Conservation (phyloP, 2,113 vertebrate genomes). For the Protobothrops mucrosquamatus region DNA sequence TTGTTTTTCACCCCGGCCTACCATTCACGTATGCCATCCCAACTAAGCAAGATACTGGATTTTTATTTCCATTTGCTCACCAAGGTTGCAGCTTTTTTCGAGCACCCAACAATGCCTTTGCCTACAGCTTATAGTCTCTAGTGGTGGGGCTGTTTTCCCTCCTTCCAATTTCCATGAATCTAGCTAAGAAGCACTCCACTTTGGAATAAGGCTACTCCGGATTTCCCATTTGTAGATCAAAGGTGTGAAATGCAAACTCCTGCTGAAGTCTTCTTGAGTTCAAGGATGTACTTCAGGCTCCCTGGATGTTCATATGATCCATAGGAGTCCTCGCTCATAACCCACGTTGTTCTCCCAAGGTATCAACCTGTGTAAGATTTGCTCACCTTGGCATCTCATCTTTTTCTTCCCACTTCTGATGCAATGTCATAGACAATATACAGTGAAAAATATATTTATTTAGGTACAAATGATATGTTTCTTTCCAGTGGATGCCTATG, state of each 20-base stretch:
- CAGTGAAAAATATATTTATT: conserved; percentile 27
- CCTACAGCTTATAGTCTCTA: background rate
- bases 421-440: background rate
- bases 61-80: background rate
- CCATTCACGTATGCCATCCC: background rate
- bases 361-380: background rate
- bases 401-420: background rate
- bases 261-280: background rate
- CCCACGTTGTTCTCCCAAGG: background rate
- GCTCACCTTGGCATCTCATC: conserved; percentile 1
- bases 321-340: background rate
- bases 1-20: background rate
- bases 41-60: background rate
- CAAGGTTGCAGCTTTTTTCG: background rate
- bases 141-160: background rate
- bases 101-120: background rate
- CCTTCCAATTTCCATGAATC: no score
- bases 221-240: background rate
- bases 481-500: background rate
- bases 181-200: background rate
- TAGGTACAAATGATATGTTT: conserved; percentile 15
- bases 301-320: background rate
- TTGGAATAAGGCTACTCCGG: background rate
- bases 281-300: background rate
- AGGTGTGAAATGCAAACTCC: background rate